These are phyloP conservation scores for Trematocara caparti DNA, from an alignment of 2,797 vertebrate species.

Conservation along the genomic window DNA sequence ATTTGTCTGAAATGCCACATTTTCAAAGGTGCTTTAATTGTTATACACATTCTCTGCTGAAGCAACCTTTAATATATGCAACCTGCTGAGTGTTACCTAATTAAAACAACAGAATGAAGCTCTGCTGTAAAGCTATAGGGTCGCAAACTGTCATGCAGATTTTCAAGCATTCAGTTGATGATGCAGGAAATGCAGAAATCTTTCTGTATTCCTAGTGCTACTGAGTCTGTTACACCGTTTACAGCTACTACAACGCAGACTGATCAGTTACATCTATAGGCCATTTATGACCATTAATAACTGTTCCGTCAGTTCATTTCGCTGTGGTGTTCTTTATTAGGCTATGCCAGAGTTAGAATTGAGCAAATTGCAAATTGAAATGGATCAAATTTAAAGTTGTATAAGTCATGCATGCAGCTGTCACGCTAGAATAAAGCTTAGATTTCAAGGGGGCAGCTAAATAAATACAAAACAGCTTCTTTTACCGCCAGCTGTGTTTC, in stretches of 20 bases:
- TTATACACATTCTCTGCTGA: background rate
- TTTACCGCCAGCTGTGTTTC: background rate
- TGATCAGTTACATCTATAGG: background rate
- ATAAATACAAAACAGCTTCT: background rate
- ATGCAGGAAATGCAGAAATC: background rate
- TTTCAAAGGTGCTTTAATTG: background rate
- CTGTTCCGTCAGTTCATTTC: background rate
- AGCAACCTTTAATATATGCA: background rate
- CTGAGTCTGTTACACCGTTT: background rate
- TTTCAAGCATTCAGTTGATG: background rate
- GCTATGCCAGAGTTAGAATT: background rate
- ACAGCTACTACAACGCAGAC: background rate
- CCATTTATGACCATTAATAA: background rate
- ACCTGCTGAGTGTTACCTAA: background rate
- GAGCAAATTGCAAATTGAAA: background rate
- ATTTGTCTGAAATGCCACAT: background rate
- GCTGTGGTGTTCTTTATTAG: background rate
- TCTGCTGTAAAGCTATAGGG: background rate
- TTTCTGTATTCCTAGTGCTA: background rate
- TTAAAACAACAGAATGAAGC: background rate
- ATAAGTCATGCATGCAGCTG: background rate
- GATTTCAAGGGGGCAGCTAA: background rate
- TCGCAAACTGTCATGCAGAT: background rate
- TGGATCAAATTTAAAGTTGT: background rate
- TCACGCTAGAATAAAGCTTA: background rate